Conservation (phyloP, 2,888 invertebrate genomes). For the Cheilosia soror region DNA sequence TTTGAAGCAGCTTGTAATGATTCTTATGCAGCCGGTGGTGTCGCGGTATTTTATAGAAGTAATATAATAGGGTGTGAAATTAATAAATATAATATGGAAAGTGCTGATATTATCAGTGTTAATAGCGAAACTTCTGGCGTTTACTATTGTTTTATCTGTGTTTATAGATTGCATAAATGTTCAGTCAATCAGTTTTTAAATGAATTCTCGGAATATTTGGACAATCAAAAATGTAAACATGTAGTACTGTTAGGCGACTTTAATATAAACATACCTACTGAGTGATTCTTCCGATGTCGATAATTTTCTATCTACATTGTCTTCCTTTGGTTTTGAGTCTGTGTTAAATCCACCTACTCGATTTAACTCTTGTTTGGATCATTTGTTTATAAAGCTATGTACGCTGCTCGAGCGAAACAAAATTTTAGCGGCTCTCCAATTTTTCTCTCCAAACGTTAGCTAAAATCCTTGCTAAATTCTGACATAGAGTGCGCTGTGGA, state of each 20-base stretch:
- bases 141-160: constrained; percentile 9
- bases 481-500: no score
- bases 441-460: no score
- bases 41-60: constrained; percentile 19
- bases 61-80: neutral
- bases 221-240: constrained; percentile 4
- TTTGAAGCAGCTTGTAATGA: constrained; percentile 10
- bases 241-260: neutral
- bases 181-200: neutral
- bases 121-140: constrained; percentile 5
- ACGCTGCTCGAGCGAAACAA: no score
- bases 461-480: no score
- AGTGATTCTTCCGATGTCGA: constrained; percentile 4
- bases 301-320: constrained; percentile 3
- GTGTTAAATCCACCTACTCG: constrained; percentile 12
- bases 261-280: constrained; percentile 7
- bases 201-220: constrained; percentile 13
- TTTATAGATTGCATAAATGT: constrained; percentile 17
- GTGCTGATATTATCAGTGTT: constrained; percentile 6
- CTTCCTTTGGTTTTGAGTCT: constrained; percentile 18
- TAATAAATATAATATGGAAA: neutral
- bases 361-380: constrained; percentile 17
- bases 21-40: constrained; percentile 32
- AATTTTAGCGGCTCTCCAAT: no score
- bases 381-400: no score